Evolutionary conservation across 2,888 invertebrate genomes (phyloP).

Genomic region (Synergus japonicus): DNA sequence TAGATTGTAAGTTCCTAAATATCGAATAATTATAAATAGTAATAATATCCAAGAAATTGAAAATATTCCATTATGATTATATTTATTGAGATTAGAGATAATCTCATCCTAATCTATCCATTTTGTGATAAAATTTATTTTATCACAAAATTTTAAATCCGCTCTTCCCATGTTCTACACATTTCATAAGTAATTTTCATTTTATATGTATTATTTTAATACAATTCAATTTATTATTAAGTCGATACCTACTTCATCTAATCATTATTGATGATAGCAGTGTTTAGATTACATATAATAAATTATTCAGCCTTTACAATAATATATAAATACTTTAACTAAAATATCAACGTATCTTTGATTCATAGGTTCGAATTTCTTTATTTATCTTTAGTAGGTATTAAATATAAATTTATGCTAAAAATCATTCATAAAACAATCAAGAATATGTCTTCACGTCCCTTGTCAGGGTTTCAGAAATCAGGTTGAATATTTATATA

Average conservation of each 20-base stretch:
- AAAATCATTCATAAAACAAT: background rate
- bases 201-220: background rate
- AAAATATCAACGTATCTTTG: background rate
- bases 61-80: no score
- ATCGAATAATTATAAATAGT: no score
- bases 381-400: background rate
- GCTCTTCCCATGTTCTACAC: no score
- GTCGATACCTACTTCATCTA: background rate
- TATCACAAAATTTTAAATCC: no score
- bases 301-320: background rate
- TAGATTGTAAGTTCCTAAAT: no score
- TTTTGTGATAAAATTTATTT: no score
- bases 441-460: background rate
- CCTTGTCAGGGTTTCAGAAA: background rate
- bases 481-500: background rate
- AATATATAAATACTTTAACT: background rate
- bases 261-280: background rate
- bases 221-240: background rate
- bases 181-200: background rate
- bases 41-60: no score
- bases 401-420: no score
- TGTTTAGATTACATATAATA: background rate
- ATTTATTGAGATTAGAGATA: no score
- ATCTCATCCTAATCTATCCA: no score
- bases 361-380: background rate